phyloP scores from a whole-genome alignment of 2,888 invertebrate genomes.

The Apamea anceps region DNA sequence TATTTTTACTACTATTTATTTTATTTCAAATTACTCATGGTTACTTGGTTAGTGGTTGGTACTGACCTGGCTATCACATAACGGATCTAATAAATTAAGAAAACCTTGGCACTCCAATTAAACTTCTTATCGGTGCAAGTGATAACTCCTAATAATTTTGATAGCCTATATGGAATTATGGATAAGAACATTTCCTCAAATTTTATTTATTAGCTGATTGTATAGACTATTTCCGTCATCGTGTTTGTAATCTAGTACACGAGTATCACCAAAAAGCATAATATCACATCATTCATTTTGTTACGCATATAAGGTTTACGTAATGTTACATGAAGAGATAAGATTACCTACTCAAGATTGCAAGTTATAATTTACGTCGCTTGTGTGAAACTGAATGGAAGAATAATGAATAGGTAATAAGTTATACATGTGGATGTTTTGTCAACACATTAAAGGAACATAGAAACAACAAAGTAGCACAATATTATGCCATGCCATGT shows the following conservation, averaged over 20 bases:
- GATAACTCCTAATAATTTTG: conserved; percentile 23
- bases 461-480: conserved; percentile 26
- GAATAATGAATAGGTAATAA: conserved; percentile 51
- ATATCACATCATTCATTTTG: conserved; percentile 41
- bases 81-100: conserved; percentile 14
- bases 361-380: conserved; percentile 20
- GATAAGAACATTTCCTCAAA: conserved; percentile 54
- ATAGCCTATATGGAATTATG: conserved; percentile 20
- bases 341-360: conserved; percentile 57
- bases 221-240: conserved; percentile 37
- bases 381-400: conserved; percentile 53
- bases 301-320: conserved; percentile 37
- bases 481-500: conserved; percentile 1
- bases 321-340: conserved; percentile 55
- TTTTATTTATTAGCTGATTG: conserved; percentile 46
- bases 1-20: conserved; percentile 44
- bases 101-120: conserved; percentile 42
- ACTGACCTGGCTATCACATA: neutral
- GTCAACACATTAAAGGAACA: conserved; percentile 21
- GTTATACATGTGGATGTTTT: conserved; percentile 40
- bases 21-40: conserved; percentile 7
- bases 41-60: neutral
- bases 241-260: conserved; percentile 27
- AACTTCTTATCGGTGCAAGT: conserved; percentile 33
- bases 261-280: conserved; percentile 31